Evolutionary conservation across 2,797 vertebrate species (phyloP), one percentile per base, ranked within the genome.

Genomic region (Apogon hyalosoma): DNA sequence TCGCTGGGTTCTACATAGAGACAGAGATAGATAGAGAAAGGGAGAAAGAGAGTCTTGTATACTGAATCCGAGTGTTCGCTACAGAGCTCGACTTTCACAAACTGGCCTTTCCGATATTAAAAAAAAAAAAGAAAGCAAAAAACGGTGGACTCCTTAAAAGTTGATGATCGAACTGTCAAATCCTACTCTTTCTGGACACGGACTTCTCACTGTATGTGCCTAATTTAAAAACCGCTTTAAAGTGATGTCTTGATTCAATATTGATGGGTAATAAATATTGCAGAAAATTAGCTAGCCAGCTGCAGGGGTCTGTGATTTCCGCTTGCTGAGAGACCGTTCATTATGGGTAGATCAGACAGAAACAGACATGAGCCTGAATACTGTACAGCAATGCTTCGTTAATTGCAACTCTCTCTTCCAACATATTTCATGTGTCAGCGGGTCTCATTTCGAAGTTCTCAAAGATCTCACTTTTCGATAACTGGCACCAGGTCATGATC

Each of bases 201-300:
- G 33, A 58, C 69, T 60, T 16, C 18, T 10, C 40, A 61, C 42
- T 58, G 19, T 65, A 73, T 82, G 76, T 43, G 67, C 69, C 72
- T 70, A 31, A 85, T 83, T 86, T 65, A 63, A 80, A 82, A 82
- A 67, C 48, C 6, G 41, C 83, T 90, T 85, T 78, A 89, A 90
- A 87, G 80, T 52, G 55, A 89, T 80, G 80, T 82, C 75, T 79
- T 83, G 71, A 87, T 92, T 86, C 63, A 77, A 85, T 87, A 90
- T 90, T 90, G 73, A 91, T 91, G 88, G 31, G 57, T 71, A 68
- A 87, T 92, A 52, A 91, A 91, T 91, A 90, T 90, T 92, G 77
- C 79, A 90, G 69, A 82, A 79, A 82, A 83, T 73, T 68, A 82
- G 73, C 76, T 36, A 13, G 57, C 62, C 49, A 48, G 78, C 84